These are phyloP conservation scores for Gambusia affinis DNA, from an alignment of 2,113 vertebrate genomes.

Conservation along the genomic window DNA sequence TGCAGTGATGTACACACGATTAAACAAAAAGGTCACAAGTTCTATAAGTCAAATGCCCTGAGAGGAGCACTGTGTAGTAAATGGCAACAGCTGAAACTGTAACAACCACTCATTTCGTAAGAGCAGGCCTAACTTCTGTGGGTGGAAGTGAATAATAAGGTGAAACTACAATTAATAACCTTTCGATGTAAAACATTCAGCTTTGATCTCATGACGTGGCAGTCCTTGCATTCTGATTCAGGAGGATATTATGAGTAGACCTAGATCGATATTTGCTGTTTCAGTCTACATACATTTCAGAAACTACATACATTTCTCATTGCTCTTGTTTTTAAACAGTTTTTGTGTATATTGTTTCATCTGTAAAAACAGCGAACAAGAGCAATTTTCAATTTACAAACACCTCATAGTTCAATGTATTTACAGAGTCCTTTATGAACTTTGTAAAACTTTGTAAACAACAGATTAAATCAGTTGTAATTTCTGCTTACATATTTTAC, in stretches of 20 bases:
- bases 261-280: slow-evolving; percentile 3
- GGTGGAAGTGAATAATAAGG: background rate
- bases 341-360: background rate
- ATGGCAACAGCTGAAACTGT: slow-evolving; percentile 8
- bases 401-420: background rate
- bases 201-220: slow-evolving; percentile 4
- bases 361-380: background rate
- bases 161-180: background rate
- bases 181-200: slow-evolving; percentile 4
- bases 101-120: background rate
- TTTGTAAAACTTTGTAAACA: too few relatives aligned
- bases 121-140: background rate
- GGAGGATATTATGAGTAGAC: background rate
- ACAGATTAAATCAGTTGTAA: background rate
- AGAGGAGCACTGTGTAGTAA: background rate
- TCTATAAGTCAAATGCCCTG: background rate
- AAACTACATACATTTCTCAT: slow-evolving; percentile 1
- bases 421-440: background rate
- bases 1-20: too few relatives aligned
- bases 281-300: background rate
- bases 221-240: slow-evolving; percentile 9
- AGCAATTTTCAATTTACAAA: background rate
- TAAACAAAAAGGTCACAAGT: background rate
- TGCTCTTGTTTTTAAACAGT: background rate
- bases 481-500: background rate